Conservation (phyloP, 1,140 invertebrate species). For the Saccostrea glomerata region DNA sequence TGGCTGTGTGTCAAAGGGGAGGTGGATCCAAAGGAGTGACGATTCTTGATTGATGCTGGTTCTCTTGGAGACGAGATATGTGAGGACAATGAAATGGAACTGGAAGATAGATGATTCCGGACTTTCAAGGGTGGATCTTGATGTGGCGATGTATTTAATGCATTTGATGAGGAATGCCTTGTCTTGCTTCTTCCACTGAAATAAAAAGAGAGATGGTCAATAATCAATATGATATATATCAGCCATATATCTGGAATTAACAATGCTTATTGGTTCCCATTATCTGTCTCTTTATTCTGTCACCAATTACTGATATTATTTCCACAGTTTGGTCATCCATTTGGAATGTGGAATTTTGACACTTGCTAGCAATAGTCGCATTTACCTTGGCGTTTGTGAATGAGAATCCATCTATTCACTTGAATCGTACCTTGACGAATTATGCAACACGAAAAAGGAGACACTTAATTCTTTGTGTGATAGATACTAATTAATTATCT, state of each 20-base stretch:
- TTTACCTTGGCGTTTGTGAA: neutral
- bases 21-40: constrained; percentile 21
- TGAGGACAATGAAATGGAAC: constrained; percentile 2
- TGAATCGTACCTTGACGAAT: neutral
- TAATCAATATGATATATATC: neutral
- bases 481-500: constrained; percentile 21
- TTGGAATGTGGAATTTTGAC: neutral
- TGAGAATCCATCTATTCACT: neutral
- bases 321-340: neutral
- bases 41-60: neutral
- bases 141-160: neutral
- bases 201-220: neutral
- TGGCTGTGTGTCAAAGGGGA: neutral
- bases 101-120: constrained; percentile 4
- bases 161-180: constrained; percentile 1
- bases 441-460: neutral
- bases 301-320: neutral
- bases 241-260: neutral
- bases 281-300: neutral
- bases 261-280: neutral
- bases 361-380: neutral
- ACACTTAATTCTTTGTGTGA: neutral
- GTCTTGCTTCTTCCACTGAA: constrained; percentile 22
- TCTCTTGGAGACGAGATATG: neutral
- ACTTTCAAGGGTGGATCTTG: constrained; percentile 1